Percentiles rank a stretch among this genome's conserved stretches.
These are phyloP conservation scores for Hyperoplus immaculatus DNA, from an alignment of 2,797 vertebrate genomes.

Conservation along the genomic window DNA sequence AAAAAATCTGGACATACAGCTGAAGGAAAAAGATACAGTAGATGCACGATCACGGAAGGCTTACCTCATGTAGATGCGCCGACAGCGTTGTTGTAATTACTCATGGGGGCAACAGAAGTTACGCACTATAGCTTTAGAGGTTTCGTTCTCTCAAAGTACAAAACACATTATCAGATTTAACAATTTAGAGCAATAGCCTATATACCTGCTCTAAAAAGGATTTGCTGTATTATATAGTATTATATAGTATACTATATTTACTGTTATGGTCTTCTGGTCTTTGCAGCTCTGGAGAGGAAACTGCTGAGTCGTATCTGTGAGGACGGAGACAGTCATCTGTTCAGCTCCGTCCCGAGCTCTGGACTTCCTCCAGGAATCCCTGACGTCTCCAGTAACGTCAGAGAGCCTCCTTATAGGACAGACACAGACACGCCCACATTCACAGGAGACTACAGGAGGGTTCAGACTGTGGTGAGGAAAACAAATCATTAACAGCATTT, in stretches of 20 bases:
- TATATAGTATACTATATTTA: neutral
- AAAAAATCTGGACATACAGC: no score
- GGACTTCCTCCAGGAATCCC: conserved; percentile 67
- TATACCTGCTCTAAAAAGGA: no score
- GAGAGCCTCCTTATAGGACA: conserved; percentile 49
- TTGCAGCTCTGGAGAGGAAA: conserved; percentile 86
- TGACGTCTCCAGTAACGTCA: conserved; percentile 32
- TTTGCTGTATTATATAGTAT: no score
- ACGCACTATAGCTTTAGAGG: neutral
- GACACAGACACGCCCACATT: conserved; percentile 64
- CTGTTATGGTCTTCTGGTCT: neutral
- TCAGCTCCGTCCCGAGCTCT: conserved; percentile 72
- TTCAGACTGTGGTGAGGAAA: conserved; percentile 68
- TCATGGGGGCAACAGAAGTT: no score
- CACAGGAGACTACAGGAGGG: conserved; percentile 62
- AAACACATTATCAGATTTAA: neutral
- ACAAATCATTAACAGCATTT: neutral
- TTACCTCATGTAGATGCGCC: no score
- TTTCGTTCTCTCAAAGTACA: neutral
- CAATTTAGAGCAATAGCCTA: neutral
- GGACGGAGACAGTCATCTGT: conserved; percentile 67
- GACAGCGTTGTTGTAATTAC: no score
- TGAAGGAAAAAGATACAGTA: no score
- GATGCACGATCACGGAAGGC: no score
- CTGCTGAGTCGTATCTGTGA: conserved; percentile 88